Evolutionary conservation across 2,888 invertebrate species (phyloP).

Genomic region (Trissolcus japonicus): DNA sequence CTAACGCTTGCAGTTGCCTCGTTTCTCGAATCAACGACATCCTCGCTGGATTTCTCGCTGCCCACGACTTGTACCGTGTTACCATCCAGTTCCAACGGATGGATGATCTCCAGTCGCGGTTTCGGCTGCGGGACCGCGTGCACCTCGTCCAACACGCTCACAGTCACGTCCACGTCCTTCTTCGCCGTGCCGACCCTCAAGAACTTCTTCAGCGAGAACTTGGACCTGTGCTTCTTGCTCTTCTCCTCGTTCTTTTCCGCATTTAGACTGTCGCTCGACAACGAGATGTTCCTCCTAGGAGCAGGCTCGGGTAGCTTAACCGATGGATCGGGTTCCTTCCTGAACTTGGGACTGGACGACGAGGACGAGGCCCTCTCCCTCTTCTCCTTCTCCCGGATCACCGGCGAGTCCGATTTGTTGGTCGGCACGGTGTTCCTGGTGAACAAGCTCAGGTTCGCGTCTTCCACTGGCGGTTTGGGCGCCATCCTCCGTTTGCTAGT

Average conservation of each 20-base stretch:
- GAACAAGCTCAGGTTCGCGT: conserved; percentile 76
- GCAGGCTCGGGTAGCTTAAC: conserved; percentile 78
- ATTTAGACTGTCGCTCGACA: conserved; percentile 85
- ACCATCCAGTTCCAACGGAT: conserved; percentile 90
- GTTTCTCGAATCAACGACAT: conserved; percentile 68
- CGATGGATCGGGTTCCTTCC: conserved; percentile 75
- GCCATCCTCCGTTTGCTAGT: conserved; percentile 84
- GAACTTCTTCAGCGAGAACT: conserved; percentile 90
- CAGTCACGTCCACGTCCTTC: conserved; percentile 81
- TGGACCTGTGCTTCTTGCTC: conserved; percentile 81
- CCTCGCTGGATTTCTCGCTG: conserved; percentile 73
- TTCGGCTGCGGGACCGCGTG: conserved; percentile 80
- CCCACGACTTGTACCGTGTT: conserved; percentile 87
- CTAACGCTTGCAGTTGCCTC: conserved; percentile 62
- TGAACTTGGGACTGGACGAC: conserved; percentile 81
- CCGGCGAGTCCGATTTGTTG: conserved; percentile 81
- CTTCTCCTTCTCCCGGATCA: conserved; percentile 86
- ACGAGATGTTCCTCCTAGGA: conserved; percentile 83
- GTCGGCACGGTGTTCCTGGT: conserved; percentile 79
- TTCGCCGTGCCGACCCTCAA: conserved; percentile 84
- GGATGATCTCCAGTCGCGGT: conserved; percentile 89
- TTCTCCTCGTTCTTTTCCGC: conserved; percentile 77
- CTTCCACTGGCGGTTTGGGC: conserved; percentile 80
- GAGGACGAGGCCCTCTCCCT: conserved; percentile 80
- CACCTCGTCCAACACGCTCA: conserved; percentile 69